Percentiles rank a stretch among this genome's conserved stretches.
Conservation (phyloP, 2,888 invertebrate genomes). For the Hydrotaea cyrtoneurina region DNA sequence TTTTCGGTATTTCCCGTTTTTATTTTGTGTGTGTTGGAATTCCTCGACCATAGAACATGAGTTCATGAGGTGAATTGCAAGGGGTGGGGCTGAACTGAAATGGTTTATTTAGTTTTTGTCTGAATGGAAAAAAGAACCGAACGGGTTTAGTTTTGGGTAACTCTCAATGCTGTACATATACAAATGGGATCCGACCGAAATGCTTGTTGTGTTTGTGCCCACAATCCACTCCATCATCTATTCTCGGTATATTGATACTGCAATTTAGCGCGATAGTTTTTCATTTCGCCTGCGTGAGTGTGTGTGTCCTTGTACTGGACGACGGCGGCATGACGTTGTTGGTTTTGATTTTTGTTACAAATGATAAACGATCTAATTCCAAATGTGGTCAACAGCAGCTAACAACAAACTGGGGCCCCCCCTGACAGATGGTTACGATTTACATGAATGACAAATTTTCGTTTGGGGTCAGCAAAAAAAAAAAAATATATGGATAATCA, state of each 20-base stretch:
- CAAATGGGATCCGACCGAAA: conserved; percentile 10
- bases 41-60: conserved; percentile 13
- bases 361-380: conserved; percentile 43
- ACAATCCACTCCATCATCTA: conserved; percentile 18
- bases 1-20: not conserved
- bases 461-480: too few relatives aligned
- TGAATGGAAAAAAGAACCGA: not conserved
- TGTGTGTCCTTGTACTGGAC: not conserved
- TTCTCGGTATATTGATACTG: conserved; percentile 25
- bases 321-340: conserved; percentile 30
- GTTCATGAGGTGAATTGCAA: not conserved
- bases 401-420: not conserved
- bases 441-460: not conserved
- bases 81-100: not conserved
- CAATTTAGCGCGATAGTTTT: conserved; percentile 27
- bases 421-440: not conserved
- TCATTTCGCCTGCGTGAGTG: conserved; percentile 12
- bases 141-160: not conserved
- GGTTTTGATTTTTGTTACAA: conserved; percentile 40
- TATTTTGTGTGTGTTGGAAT: not conserved
- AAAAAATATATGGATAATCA: too few relatives aligned
- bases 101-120: conserved; percentile 11
- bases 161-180: conserved; percentile 7
- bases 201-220: not conserved
- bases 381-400: conserved; percentile 17